Evolutionary conservation across 2,797 vertebrate species (phyloP).

Genomic region (Varecia variegata): DNA sequence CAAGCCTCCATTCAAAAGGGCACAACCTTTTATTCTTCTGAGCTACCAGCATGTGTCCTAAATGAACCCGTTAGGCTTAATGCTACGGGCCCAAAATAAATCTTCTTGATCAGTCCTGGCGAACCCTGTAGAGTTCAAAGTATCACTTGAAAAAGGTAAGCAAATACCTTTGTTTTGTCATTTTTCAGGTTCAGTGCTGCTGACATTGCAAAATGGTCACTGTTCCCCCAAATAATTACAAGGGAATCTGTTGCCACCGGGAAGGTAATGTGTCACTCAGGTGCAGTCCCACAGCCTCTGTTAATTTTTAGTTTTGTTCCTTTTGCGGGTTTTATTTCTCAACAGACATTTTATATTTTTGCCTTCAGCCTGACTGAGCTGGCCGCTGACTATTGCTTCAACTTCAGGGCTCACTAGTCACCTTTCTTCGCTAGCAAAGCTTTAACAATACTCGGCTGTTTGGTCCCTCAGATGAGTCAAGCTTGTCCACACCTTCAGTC

Average conservation of each 20-base stretch:
- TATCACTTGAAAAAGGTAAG: conserved; percentile 79
- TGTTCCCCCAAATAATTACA: neutral
- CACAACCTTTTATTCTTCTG: conserved; percentile 85
- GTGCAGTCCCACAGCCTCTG: conserved; percentile 26
- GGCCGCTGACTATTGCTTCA: neutral
- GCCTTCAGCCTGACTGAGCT: neutral
- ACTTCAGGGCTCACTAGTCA: neutral
- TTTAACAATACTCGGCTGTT: neutral
- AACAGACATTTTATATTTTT: neutral
- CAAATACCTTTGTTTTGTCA: neutral
- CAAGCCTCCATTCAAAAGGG: conserved; percentile 82
- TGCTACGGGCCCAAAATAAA: conserved; percentile 80
- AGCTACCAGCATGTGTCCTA: conserved; percentile 82
- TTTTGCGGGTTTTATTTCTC: neutral
- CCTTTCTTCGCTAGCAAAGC: neutral
- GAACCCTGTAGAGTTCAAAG: conserved; percentile 72
- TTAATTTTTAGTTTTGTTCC: neutral
- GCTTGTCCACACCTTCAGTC: neutral
- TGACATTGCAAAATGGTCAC: neutral
- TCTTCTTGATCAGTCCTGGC: conserved; percentile 84
- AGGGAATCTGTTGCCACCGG: neutral
- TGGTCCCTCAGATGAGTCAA: neutral
- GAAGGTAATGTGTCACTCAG: conserved; percentile 65
- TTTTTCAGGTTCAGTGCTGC: neutral
- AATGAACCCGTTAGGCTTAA: conserved; percentile 84